Conservation (phyloP, 2,888 invertebrate genomes). For the Trachelus tabidus region DNA sequence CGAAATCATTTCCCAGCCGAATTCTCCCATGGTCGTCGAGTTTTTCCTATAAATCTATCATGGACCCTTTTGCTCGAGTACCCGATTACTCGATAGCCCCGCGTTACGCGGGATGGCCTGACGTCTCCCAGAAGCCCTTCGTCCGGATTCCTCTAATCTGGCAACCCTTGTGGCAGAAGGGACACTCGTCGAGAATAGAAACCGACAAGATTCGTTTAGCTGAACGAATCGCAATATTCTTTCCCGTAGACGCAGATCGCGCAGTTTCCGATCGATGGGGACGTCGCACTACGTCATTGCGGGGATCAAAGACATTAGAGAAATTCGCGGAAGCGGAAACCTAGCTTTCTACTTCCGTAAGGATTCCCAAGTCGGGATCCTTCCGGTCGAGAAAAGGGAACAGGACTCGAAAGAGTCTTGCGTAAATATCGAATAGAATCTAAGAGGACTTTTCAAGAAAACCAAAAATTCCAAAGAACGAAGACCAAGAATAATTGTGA, state of each 20-base stretch:
- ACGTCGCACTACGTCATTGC: too few species aligned
- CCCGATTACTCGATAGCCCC: not conserved
- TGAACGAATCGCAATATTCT: not conserved
- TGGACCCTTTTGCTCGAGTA: constrained; percentile 14
- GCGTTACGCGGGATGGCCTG: constrained; percentile 28
- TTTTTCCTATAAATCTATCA: constrained; percentile 36
- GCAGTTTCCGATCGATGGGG: too few species aligned
- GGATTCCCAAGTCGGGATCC: too few species aligned
- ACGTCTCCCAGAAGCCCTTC: constrained; percentile 30
- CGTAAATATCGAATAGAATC: not conserved
- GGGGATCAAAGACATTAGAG: too few species aligned
- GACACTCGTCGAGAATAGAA: not conserved
- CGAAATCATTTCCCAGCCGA: constrained; percentile 46
- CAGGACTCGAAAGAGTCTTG: not conserved
- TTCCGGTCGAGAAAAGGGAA: too few species aligned
- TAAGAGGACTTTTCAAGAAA: not conserved
- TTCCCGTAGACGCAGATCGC: too few species aligned
- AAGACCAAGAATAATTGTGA: too few species aligned
- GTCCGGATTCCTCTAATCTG: not conserved
- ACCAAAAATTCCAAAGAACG: not conserved
- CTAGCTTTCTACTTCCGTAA: not conserved
- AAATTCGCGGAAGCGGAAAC: not conserved
- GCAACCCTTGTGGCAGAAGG: not conserved
- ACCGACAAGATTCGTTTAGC: not conserved
- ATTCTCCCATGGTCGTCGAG: constrained; percentile 1